phyloP scores from a whole-genome alignment of 1,140 invertebrate genomes.

The Aphaenogaster ashmeadi region DNA sequence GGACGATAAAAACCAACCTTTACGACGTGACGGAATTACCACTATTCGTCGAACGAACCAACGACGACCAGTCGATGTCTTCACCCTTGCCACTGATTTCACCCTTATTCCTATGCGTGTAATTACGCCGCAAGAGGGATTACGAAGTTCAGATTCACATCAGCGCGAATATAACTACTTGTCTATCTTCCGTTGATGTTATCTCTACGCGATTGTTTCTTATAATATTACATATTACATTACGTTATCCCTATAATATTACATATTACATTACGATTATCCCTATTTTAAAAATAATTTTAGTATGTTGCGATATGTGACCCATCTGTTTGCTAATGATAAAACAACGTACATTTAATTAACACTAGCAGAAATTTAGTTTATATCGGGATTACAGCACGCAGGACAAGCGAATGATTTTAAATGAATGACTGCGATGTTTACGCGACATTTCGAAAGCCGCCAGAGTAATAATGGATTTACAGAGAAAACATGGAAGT shows the following conservation, averaged over 20 bases:
- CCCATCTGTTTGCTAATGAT: background rate
- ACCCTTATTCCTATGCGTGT: slow-evolving; percentile 74
- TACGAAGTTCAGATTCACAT: slow-evolving; percentile 67
- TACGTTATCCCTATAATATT: background rate
- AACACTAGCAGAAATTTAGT: slow-evolving; percentile 1
- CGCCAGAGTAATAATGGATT: slow-evolving; percentile 75
- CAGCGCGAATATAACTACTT: slow-evolving; percentile 39
- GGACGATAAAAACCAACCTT: slow-evolving; percentile 82
- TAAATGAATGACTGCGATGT: slow-evolving; percentile 45
- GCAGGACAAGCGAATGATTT: slow-evolving; percentile 9
- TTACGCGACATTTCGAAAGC: slow-evolving; percentile 27
- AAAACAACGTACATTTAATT: background rate
- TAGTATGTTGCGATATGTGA: background rate
- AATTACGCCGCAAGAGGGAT: slow-evolving; percentile 75
- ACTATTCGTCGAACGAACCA: slow-evolving; percentile 76
- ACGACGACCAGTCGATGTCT: slow-evolving; percentile 35
- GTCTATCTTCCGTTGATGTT: background rate
- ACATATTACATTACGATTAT: background rate
- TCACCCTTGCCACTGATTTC: slow-evolving; percentile 54
- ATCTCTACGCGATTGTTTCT: background rate
- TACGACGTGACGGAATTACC: slow-evolving; percentile 83
- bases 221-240: background rate
- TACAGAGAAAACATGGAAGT: slow-evolving; percentile 78
- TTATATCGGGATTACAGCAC: background rate
- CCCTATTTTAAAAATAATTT: background rate